Base-by-base conservation (phyloP, 2,113 vertebrate genomes). In the Cardinalis cardinalis region DNA sequence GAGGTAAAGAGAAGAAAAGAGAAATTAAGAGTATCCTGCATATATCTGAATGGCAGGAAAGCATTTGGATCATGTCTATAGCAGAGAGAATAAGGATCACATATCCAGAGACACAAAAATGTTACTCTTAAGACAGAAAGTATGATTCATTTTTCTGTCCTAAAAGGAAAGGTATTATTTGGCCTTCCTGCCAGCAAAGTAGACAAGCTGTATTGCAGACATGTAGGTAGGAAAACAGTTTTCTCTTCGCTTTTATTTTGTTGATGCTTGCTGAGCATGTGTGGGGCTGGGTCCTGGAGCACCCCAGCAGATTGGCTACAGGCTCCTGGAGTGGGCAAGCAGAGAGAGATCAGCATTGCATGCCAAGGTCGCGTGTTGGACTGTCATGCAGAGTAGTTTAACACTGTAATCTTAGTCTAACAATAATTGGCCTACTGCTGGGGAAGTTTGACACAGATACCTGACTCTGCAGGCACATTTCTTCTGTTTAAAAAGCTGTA, bases 231-330 rank as follows among this genome's bases (percentile, higher is more conserved):
- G 38, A 74, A 58, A 85, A 48, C 16, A 41, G 8, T 53, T 68
- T 80, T 83, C 58, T 87, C 46, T 8, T 58, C 41, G 3, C 10
- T 90, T 69, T 58, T 75, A 28, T 75, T 84, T 88, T 38, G 24
- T 41, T 58, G 49, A 32, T 0, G 3, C 12, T 41, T 1, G 16
- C 31, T 0, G 0, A 49, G 38, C 2, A 3, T 44, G n/a, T 2
- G 1, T 0, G 8, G 32, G 0, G 3, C 34, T 68, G 55, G 36
- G 41, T 81, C n/a, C 61, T 40, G 15, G 48, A 41, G 52, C 43
- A 73, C 28, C 19, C 36, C 5, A 7, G 36, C 21, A 52, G 66
- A 44, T 51, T 87, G 26, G 20, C 10, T 72, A 44, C 49, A 38
- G 71, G 58, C 4, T 85, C 43, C 40, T 7, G 4, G 23, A 28